A percentile compares a stretch with the other conserved stretches of the same genome.
These are phyloP conservation scores for Heterocephalus glaber DNA, from an alignment of 2,113 vertebrate genomes.

Conservation along the genomic window DNA sequence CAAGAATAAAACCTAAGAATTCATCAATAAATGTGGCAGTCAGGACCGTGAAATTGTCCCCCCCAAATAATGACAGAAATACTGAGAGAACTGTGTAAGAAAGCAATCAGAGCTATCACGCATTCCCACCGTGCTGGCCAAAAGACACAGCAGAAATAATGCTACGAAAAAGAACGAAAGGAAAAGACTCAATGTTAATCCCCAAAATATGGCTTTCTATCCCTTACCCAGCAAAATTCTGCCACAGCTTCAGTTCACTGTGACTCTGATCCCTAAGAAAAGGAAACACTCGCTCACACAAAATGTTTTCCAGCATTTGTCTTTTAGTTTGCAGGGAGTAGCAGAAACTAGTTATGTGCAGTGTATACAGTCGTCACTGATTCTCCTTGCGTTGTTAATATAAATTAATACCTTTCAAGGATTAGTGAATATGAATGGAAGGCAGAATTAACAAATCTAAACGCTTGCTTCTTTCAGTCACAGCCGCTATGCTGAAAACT, in stretches of 20 bases:
- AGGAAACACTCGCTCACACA: not conserved
- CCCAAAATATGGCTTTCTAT: not conserved
- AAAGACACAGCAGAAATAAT: not conserved
- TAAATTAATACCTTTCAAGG: conserved; percentile 33
- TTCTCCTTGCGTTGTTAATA: not conserved
- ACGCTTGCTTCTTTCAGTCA: not conserved
- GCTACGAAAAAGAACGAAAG: not conserved
- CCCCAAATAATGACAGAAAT: not conserved
- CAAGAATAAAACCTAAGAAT: not conserved
- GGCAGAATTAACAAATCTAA: conserved; percentile 29
- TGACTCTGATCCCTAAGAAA: not conserved
- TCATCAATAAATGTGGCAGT: not conserved
- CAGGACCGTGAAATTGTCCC: not conserved
- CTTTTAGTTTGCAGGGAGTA: not conserved
- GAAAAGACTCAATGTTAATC: not conserved
- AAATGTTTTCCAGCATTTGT: conserved; percentile 1
- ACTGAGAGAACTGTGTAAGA: not conserved
- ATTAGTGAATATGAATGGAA: conserved; percentile 4
- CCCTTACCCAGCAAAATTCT: not conserved
- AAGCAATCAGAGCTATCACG: not conserved
- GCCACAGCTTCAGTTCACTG: not conserved
- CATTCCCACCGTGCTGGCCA: not conserved
- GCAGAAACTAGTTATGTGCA: not conserved
- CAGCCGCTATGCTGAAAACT: not conserved
- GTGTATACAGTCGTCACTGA: not conserved